Percentiles rank a stretch among this genome's conserved stretches.
Evolutionary conservation across 2,113 vertebrate genomes (phyloP).

Genomic region (Cyanoderma ruficeps): DNA sequence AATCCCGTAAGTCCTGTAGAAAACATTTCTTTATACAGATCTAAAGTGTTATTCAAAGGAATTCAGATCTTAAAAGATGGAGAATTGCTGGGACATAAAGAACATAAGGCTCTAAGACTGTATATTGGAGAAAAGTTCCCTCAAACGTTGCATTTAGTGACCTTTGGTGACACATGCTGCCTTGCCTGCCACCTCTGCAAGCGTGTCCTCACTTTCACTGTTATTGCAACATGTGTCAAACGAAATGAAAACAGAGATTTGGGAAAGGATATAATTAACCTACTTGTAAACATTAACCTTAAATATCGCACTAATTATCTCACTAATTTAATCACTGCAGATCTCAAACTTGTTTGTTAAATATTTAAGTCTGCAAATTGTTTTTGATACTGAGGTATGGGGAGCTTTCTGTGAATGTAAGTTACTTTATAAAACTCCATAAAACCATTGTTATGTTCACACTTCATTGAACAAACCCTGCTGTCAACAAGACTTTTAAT

Average conservation of each 20-base stretch:
- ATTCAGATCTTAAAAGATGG: not conserved
- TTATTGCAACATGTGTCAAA: not conserved
- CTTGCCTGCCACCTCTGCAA: not conserved
- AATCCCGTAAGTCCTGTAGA: not conserved
- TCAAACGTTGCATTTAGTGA: not conserved
- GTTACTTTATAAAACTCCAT: not conserved
- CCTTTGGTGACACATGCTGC: not conserved
- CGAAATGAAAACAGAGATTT: slow-evolving; percentile 44
- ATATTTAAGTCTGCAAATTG: slow-evolving; percentile 22
- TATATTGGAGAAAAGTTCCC: not conserved
- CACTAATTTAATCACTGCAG: slow-evolving; percentile 55
- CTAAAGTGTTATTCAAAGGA: not conserved
- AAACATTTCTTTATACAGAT: not conserved
- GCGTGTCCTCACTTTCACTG: not conserved
- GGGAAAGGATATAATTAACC: slow-evolving; percentile 50
- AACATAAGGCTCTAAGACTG: not conserved
- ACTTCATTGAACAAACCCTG: not conserved
- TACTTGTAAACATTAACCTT: slow-evolving; percentile 62
- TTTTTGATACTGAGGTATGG: slow-evolving; percentile 18
- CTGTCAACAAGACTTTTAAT: not conserved
- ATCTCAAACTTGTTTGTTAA: slow-evolving; percentile 50
- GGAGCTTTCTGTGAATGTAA: not conserved
- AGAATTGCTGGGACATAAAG: not conserved
- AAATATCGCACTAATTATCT: slow-evolving; percentile 53
- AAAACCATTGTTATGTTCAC: not conserved